Percentiles rank a stretch among this genome's conserved stretches.
These are phyloP conservation scores for Oenanthe melanoleuca DNA, from an alignment of 2,113 vertebrate genomes.

Conservation along the genomic window DNA sequence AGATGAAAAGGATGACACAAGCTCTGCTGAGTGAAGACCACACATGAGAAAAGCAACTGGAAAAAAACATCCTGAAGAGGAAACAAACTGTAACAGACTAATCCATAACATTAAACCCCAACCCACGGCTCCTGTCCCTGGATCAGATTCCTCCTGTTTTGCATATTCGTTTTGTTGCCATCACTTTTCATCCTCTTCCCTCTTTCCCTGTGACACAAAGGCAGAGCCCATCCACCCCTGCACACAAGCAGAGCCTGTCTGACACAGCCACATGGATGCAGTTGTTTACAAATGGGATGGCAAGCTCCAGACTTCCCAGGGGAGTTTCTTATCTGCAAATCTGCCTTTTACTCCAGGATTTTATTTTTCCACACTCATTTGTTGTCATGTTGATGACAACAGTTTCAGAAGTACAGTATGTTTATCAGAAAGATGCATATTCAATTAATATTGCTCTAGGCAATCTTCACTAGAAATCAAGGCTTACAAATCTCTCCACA, in stretches of 20 bases:
- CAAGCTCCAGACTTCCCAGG: neutral
- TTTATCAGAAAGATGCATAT: constrained; percentile 70
- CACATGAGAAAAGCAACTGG: neutral
- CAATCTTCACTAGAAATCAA: constrained; percentile 65
- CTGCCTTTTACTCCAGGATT: constrained; percentile 20
- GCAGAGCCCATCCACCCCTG: neutral
- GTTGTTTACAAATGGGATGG: neutral
- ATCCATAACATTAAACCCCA: neutral
- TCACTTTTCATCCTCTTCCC: neutral
- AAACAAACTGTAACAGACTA: neutral
- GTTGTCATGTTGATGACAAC: constrained; percentile 65
- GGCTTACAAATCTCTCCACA: constrained; percentile 58
- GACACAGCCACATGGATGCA: neutral
- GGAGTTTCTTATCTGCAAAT: neutral
- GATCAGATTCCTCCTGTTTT: neutral
- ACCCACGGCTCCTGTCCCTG: neutral
- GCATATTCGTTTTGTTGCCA: neutral
- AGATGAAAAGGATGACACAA: neutral
- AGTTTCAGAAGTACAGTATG: constrained; percentile 61
- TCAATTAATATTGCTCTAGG: constrained; percentile 70
- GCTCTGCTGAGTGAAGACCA: neutral
- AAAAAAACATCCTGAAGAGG: neutral
- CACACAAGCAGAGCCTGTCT: neutral
- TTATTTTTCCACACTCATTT: constrained; percentile 17
- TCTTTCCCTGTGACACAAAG: neutral